Conservation (phyloP, 2,113 vertebrate species). For the Pristiophorus japonicus region DNA sequence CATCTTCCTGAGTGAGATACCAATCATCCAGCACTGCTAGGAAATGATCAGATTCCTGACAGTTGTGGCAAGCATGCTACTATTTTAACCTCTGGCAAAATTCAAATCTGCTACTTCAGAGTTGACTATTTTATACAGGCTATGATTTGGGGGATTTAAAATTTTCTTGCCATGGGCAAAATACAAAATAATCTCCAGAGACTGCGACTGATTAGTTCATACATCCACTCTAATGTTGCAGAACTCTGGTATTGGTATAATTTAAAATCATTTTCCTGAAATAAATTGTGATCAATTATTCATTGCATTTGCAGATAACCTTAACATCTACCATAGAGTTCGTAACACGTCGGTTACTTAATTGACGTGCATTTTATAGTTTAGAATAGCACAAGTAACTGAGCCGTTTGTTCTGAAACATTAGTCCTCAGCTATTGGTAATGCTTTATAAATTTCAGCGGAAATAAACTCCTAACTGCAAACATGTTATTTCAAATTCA, state of each 20-base stretch:
- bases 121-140: not conserved
- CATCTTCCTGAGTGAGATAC: not conserved
- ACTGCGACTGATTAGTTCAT: not conserved
- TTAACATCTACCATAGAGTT: constrained; percentile 11
- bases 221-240: not conserved
- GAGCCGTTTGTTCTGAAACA: not conserved
- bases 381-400: not conserved
- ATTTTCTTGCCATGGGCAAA: not conserved
- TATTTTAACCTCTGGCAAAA: not conserved
- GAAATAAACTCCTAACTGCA: not conserved
- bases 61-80: not conserved
- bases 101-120: not conserved
- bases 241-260: not conserved
- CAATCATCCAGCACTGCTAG: no score
- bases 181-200: constrained; percentile 16
- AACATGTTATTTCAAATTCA: not conserved
- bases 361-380: not conserved
- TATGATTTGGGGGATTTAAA: not conserved
- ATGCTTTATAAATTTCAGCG: not conserved
- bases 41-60: not conserved
- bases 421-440: not conserved
- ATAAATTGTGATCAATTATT: not conserved
- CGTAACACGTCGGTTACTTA: not conserved
- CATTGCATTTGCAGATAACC: not conserved
- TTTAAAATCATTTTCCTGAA: not conserved